Conservation (phyloP, 2,797 vertebrate genomes). For the Otus scops region DNA sequence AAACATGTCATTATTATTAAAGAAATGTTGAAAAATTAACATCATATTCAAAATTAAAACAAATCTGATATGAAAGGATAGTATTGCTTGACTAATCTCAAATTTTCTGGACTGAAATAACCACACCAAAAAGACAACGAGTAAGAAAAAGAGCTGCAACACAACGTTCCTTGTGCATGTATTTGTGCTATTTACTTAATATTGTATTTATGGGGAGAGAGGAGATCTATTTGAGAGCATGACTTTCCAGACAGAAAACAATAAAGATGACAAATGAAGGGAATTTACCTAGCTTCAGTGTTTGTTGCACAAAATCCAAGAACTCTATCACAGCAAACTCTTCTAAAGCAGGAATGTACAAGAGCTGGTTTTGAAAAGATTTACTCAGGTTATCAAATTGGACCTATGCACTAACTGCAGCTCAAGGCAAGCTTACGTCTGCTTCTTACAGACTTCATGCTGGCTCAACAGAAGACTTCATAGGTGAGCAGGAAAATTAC, state of each 20-base stretch:
- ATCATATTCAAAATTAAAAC: background rate
- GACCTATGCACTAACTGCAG: background rate
- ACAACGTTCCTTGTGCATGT: background rate
- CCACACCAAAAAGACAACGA: background rate
- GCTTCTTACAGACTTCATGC: background rate
- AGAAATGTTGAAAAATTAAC: background rate
- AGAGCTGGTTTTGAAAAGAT: background rate
- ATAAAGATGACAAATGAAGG: background rate
- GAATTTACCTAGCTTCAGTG: background rate
- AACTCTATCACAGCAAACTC: background rate
- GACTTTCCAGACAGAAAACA: background rate
- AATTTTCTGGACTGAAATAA: background rate
- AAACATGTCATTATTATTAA: background rate
- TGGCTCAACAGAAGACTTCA: background rate
- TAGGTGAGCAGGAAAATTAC: background rate
- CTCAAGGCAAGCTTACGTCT: background rate
- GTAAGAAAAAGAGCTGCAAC: background rate
- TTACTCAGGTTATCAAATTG: background rate
- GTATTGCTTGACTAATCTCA: background rate
- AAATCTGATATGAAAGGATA: background rate
- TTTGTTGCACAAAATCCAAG: background rate
- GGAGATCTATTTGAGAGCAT: background rate
- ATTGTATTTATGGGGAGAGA: accelerated
- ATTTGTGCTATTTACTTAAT: background rate
- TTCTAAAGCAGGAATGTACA: background rate